Conservation (phyloP, 2,113 vertebrate species). For the Rhegmatorhina hoffmannsi region DNA sequence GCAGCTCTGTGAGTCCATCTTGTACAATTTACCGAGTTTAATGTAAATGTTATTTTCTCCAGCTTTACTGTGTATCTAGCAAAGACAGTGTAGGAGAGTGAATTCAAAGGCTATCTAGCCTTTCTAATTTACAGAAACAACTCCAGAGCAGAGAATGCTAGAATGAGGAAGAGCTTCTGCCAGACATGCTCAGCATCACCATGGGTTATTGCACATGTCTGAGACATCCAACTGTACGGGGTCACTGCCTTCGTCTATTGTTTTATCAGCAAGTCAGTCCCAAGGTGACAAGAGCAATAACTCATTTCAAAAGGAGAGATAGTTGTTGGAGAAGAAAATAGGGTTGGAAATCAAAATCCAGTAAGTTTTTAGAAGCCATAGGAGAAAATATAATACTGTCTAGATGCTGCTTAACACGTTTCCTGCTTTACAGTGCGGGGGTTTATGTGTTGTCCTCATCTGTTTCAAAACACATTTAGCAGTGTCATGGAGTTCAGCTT, state of each 20-base stretch:
- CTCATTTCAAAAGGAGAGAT: not conserved
- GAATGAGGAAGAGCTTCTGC: not conserved
- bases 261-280: conserved; percentile 9
- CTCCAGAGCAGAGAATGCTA: not conserved
- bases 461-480: not conserved
- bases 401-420: not conserved
- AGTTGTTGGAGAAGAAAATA: not conserved
- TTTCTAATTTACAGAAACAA: not conserved
- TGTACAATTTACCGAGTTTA: not conserved
- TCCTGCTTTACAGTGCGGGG: not conserved
- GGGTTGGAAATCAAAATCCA: not conserved
- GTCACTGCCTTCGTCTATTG: not conserved
- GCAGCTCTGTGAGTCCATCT: not conserved
- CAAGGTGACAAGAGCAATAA: not conserved
- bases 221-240: not conserved
- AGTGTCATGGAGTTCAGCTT: not conserved
- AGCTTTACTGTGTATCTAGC: not conserved
- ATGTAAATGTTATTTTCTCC: not conserved
- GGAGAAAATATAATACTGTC: not conserved
- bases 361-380: not conserved
- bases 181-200: not conserved
- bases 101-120: not conserved
- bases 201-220: not conserved
- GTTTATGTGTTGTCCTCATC: not conserved
- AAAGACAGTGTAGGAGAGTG: not conserved